Base-by-base conservation (phyloP, 2,113 vertebrate species). In the Coryphaenoides rupestris region DNA sequence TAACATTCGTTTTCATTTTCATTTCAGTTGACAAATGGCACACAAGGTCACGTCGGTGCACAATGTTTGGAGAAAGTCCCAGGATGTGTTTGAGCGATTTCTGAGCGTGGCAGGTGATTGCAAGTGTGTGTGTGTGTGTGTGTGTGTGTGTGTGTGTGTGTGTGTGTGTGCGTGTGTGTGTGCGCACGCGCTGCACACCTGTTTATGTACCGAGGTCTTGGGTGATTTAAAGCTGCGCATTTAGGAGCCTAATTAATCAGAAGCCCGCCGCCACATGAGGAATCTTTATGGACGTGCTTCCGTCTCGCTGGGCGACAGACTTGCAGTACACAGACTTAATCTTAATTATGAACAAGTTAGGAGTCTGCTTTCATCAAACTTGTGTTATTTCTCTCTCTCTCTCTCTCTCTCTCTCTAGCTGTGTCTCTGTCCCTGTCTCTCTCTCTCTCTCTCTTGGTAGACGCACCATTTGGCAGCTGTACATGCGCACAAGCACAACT, bases 211-310 rank as follows among this genome's bases (percentile, higher is more conserved):
- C 54, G 19, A n/a, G 26, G 53, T 79, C 66, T n/a, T 63, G 53
- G 58, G 69, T 73, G 61, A 80, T 75, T 76, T 79, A 79, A 80
- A 64, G 59, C 75, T 55, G 19, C 65, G 71, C 72, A 69, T 57
- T 70, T 65, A 58, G 63, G 60, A 70, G 53, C 71, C 33, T 70
- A 79, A 80, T 83, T 82, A 80, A 82, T 84, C 73, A 80, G 58
- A 23, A 0, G 1, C 22, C n/a, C 26, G 16, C 58, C 78, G 76
- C 75, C 70, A 78, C 63, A 19, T 45, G 45, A 82, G 76, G 76
- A 69, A 45, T 56, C 47, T 66, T 78, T 70, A 58, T 64, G 62
- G 66, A 68, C 58, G 55, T 61, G 66, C 62, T 73, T 53, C 61
- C 59, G 47, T 76, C 60, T 75, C 63, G 19, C 49, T 62, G 28